Base-by-base conservation (phyloP, 1,140 invertebrate genomes). In the Leptinotarsa lineolata region DNA sequence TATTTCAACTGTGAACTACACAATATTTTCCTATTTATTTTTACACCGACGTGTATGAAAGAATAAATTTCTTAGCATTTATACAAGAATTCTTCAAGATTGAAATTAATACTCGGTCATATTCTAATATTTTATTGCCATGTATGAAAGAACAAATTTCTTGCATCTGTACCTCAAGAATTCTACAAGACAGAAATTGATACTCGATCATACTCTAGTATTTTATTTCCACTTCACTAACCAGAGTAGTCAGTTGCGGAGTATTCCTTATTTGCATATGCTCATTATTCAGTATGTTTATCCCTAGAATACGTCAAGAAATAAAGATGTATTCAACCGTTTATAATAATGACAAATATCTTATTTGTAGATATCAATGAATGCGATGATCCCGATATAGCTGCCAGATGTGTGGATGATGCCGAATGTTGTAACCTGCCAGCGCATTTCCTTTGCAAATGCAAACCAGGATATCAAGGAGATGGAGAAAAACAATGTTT, bases 361-460 rank as follows among this genome's bases (percentile, higher is more conserved):
- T 22, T 21, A 63, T 63, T 85, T 85, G 30, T 84, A 97, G 96
- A 97, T 87, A 96, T 97, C 84, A 92, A 97, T 85, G 96, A 97
- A 87, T 97, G 96, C 84, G 91, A 93, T 80, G 93, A 95, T 86
- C 95, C 95, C 67, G 85, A 87, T 63, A 88, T 97, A 74, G 90
- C 93, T 60, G 88, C 91, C 44, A 88, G 93, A 80, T 97, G 96
- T 86, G 95, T 96, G 48, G 88, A 91, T 82, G 96, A 97, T 85
- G 93, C 95, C 12, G 95, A 97, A 84, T 97, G 96, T 85, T 97
- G 95, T 81, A 97, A 98, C 88, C 86, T 97, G 77, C 95, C 95
- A 39, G 93, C 95, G 72, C 94, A 96, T 87, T 97, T 95, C 85
- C 90, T 96, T 68, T 98, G 96, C 87, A 96, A 96, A 87, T 98